phyloP scores from a whole-genome alignment of 1,140 invertebrate species.

The Cepaea nemoralis region DNA sequence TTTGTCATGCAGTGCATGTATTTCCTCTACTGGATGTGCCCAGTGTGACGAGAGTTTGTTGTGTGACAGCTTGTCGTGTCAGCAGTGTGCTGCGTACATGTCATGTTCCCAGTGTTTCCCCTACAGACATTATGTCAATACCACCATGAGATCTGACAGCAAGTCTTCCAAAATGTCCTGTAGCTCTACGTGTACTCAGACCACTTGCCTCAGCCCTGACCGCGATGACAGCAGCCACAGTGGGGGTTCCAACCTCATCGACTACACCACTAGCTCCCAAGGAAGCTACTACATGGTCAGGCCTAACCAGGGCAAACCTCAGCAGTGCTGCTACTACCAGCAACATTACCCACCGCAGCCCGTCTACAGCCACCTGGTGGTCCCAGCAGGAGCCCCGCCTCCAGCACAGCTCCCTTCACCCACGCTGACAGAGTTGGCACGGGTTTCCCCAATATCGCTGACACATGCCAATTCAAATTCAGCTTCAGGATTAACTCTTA shows the following conservation, averaged over 20 bases:
- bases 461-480: neutral
- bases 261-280: slow-evolving; percentile 22
- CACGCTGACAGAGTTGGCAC: neutral
- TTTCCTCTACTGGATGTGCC: slow-evolving; percentile 7
- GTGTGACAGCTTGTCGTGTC: slow-evolving; percentile 33
- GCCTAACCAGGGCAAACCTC: slow-evolving; percentile 11
- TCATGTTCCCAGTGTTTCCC: slow-evolving; percentile 59
- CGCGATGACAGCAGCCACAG: slow-evolving; percentile 40
- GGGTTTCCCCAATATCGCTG: neutral
- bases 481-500: neutral
- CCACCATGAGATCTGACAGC: slow-evolving; percentile 43
- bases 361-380: neutral
- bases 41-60: slow-evolving; percentile 25
- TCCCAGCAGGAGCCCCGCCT: neutral
- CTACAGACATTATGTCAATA: slow-evolving; percentile 37
- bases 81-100: slow-evolving; percentile 26
- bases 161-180: slow-evolving; percentile 49
- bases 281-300: neutral
- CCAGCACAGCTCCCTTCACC: slow-evolving; percentile 10
- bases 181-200: slow-evolving; percentile 46
- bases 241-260: slow-evolving; percentile 18
- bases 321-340: slow-evolving; percentile 31
- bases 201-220: slow-evolving; percentile 45
- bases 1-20: neutral
- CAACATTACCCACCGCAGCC: slow-evolving; percentile 16